Evolutionary conservation across 2,888 invertebrate genomes (phyloP).

Genomic region (Buathra laborator): DNA sequence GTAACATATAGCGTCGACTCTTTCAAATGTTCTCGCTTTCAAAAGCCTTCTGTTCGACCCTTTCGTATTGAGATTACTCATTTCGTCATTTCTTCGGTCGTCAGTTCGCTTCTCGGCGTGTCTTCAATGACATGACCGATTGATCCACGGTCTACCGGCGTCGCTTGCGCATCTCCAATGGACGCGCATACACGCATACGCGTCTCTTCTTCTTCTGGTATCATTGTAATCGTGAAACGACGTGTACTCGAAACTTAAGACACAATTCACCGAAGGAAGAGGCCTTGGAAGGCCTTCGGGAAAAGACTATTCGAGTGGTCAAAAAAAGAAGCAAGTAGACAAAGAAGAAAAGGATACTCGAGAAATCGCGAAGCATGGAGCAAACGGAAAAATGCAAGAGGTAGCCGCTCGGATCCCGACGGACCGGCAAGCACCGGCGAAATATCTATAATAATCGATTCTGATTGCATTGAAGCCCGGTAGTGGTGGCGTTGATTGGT

Average conservation of each 20-base stretch:
- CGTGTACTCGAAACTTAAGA: constrained; percentile 4
- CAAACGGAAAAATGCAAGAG: constrained; percentile 31
- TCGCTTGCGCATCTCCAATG: constrained; percentile 29
- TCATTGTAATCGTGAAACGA: constrained; percentile 9
- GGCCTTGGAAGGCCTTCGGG: not conserved
- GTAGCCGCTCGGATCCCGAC: constrained; percentile 18
- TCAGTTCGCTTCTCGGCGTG: constrained; percentile 43
- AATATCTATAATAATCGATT: constrained; percentile 84
- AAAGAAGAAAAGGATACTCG: constrained; percentile 6
- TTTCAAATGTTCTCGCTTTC: constrained; percentile 51
- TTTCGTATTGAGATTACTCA: constrained; percentile 62
- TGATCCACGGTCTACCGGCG: constrained; percentile 37
- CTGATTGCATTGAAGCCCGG: constrained; percentile 85
- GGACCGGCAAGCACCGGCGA: constrained; percentile 28
- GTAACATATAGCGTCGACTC: constrained; percentile 50
- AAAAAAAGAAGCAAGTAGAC: constrained; percentile 4
- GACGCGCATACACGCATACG: not conserved
- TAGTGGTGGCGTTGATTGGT: constrained; percentile 84
- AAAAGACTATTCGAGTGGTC: constrained; percentile 28
- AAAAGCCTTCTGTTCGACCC: constrained; percentile 54
- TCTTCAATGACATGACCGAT: constrained; percentile 63
- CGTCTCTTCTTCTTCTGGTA: not conserved
- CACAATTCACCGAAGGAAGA: not conserved
- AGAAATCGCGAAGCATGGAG: constrained; percentile 19
- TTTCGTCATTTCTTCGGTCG: constrained; percentile 46